These are phyloP conservation scores for Acanthopleura granulata DNA, from an alignment of 2,888 invertebrate species.

Conservation along the genomic window DNA sequence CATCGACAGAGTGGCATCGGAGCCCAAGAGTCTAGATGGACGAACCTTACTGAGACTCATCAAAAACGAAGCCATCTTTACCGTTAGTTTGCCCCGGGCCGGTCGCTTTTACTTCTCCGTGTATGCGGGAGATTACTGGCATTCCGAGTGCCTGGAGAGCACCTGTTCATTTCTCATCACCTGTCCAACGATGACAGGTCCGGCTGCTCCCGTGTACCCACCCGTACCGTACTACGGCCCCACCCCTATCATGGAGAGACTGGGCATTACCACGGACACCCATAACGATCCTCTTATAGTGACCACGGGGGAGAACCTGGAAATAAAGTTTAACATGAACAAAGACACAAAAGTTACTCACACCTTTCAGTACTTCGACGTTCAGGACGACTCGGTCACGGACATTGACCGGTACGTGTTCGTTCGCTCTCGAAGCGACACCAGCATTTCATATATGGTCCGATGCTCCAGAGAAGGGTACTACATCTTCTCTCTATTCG, in stretches of 20 bases:
- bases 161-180: slow-evolving; percentile 64
- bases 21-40: slow-evolving; percentile 50
- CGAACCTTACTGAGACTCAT: slow-evolving; percentile 56
- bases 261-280: slow-evolving; percentile 50
- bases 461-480: slow-evolving; percentile 65
- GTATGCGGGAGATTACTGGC: slow-evolving; percentile 64
- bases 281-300: slow-evolving; percentile 58
- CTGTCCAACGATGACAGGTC: slow-evolving; percentile 50
- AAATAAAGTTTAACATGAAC: slow-evolving; percentile 56
- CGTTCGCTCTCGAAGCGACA: slow-evolving; percentile 56
- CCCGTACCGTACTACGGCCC: slow-evolving; percentile 62
- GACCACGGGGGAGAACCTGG: slow-evolving; percentile 56
- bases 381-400: slow-evolving; percentile 50
- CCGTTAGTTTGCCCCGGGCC: slow-evolving; percentile 67
- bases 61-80: slow-evolving; percentile 65
- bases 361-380: slow-evolving; percentile 61
- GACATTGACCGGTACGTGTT: slow-evolving; percentile 64
- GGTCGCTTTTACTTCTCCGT: slow-evolving; percentile 70
- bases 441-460: slow-evolving; percentile 60
- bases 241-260: slow-evolving; percentile 56
- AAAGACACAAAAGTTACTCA: slow-evolving; percentile 60
- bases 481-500: slow-evolving; percentile 65
- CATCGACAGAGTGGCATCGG: slow-evolving; percentile 44
- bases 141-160: slow-evolving; percentile 63
- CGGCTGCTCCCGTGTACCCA: slow-evolving; percentile 55